Conservation (phyloP, 2,888 invertebrate genomes). For the Aplocera efformata region DNA sequence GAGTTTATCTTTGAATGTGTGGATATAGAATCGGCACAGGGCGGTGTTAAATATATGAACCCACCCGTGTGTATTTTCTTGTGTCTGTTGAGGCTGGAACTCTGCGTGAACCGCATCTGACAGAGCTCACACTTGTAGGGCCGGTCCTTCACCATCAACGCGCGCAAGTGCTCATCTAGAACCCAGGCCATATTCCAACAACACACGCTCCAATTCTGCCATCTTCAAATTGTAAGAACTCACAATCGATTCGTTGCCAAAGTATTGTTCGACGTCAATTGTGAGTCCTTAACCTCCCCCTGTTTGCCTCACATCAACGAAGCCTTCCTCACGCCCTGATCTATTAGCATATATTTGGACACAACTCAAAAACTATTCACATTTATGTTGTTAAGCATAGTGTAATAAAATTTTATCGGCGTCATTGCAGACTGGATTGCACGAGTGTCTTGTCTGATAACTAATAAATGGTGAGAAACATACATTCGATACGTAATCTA, state of each 20-base stretch:
- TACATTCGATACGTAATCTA: constrained; percentile 37
- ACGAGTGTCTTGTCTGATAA: constrained; percentile 53
- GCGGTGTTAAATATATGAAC: constrained; percentile 55
- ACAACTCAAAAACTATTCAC: constrained; percentile 81
- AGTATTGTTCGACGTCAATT: constrained; percentile 38
- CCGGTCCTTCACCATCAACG: constrained; percentile 78
- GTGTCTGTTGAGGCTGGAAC: constrained; percentile 86
- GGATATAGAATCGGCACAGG: constrained; percentile 44
- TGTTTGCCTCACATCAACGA: constrained; percentile 69
- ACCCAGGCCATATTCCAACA: constrained; percentile 66
- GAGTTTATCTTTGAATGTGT: constrained; percentile 29
- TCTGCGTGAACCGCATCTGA: constrained; percentile 86
- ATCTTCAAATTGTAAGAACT: constrained; percentile 43
- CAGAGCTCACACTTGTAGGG: constrained; percentile 85
- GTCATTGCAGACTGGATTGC: constrained; percentile 52
- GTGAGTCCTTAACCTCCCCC: constrained; percentile 73
- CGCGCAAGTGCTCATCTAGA: constrained; percentile 79
- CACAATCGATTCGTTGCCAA: constrained; percentile 44
- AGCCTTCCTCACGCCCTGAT: constrained; percentile 76
- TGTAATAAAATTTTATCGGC: constrained; percentile 23
- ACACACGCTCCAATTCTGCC: constrained; percentile 43
- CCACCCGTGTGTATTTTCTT: constrained; percentile 85
- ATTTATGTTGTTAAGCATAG: constrained; percentile 51
- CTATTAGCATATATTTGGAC: constrained; percentile 48
- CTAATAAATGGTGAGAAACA: constrained; percentile 33